phyloP scores from a whole-genome alignment of 2,888 invertebrate species.

The Ornithoptera priamus region DNA sequence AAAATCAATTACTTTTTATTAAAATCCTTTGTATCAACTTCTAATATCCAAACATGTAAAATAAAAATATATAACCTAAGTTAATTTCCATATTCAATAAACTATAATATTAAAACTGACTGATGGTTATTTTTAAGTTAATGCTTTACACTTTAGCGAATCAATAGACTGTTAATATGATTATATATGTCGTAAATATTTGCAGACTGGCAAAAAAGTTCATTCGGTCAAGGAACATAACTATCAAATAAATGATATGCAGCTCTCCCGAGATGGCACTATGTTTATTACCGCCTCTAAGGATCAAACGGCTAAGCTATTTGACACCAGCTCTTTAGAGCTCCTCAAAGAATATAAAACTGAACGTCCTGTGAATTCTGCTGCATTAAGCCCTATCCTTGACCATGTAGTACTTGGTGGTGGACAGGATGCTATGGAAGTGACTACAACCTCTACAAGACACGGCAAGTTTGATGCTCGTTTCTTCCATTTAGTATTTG shows the following conservation, averaged over 20 bases:
- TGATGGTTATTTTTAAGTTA: too few species aligned
- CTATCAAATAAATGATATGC: slow-evolving; percentile 96
- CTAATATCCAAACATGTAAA: too few species aligned
- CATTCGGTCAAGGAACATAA: slow-evolving; percentile 90
- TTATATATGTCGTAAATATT: slow-evolving; percentile 34
- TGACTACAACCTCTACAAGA: slow-evolving; percentile 95
- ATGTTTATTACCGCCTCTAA: slow-evolving; percentile 99
- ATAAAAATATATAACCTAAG: too few species aligned
- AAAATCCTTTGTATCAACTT: too few species aligned
- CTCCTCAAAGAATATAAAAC: slow-evolving; percentile 97
- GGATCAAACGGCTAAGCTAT: slow-evolving; percentile 96
- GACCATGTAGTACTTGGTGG: slow-evolving; percentile 99
- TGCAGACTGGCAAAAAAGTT: slow-evolving; percentile 89
- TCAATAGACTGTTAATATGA: too few species aligned
- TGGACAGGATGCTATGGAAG: slow-evolving; percentile 99
- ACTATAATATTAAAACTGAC: too few species aligned
- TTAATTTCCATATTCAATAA: too few species aligned
- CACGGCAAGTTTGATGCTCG: slow-evolving; percentile 98
- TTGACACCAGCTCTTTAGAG: slow-evolving; percentile 92
- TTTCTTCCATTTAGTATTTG: slow-evolving; percentile 97
- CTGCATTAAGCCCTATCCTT: slow-evolving; percentile 95
- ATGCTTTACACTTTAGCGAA: too few species aligned
- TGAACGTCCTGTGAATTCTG: slow-evolving; percentile 98
- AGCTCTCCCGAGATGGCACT: slow-evolving; percentile 93
- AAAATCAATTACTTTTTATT: too few species aligned